Base-by-base conservation (phyloP, 2,888 invertebrate genomes). In the Tillus elongatus region DNA sequence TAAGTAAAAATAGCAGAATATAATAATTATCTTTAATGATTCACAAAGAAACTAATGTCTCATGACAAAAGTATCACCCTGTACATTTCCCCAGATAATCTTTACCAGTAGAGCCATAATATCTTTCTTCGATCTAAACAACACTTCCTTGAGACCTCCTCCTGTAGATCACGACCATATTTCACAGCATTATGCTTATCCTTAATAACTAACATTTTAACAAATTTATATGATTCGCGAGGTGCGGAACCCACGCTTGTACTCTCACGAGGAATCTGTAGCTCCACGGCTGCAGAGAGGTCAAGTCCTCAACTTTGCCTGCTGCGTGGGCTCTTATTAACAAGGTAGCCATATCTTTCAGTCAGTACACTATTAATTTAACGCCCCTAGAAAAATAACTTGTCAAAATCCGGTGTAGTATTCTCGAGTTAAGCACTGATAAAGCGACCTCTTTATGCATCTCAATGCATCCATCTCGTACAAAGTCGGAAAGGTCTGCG, bases 301-400 rank as follows among this genome's bases (percentile, higher is more conserved):
- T 57, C 56, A 57, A 51, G 52, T 41, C 47, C 53, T 48, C 50
- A 47, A 49, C 50, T n/a, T n/a, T n/a, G 26, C 41, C 16, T 40
- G 42, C 39, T 49, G 58, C 57, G 58, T 58, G 57, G 58, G 58
- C 46, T 49, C 53, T 54, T 57, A 57, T 57, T 56, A 58, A 56
- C 58, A 58, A 56, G 56, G 58, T 58, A 57, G 57, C 56, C 51
- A 57, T 57, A 56, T 57, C 56, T 56, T 56, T 55, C 52, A 57
- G 58, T 54, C 56, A 47, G 50, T 53, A 46, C 51, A 55, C 57
- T 54, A 58, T 58, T 58, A 58, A 58, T 58, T 58, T 57, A 53
- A 57, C 56, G 58, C 56, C 56, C 55, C 46, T 56, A 47, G 47
- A 51, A 54, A 52, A 54, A 51, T 51, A 46, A 43, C 51, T 44